Conservation (phyloP, 2,888 invertebrate species). For the Drosophila barbarae region DNA sequence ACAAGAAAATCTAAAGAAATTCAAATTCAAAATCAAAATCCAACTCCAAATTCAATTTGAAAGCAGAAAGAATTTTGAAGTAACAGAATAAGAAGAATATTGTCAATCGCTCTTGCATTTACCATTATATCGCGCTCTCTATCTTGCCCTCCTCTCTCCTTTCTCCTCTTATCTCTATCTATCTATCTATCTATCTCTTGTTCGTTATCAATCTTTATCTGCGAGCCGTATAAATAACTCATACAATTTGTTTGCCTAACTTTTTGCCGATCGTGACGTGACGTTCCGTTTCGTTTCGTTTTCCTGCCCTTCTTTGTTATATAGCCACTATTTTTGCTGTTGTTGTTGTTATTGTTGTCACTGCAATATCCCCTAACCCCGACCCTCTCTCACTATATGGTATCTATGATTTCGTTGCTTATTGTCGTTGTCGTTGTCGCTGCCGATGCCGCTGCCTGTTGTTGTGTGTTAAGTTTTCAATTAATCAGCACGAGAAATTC, state of each 20-base stretch:
- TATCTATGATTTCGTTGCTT: slow-evolving; percentile 35
- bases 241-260: slow-evolving; percentile 46
- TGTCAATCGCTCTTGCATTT: slow-evolving; percentile 67
- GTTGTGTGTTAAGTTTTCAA: slow-evolving; percentile 30
- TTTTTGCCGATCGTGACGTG: slow-evolving; percentile 45
- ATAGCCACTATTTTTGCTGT: slow-evolving; percentile 21
- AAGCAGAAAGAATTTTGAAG: slow-evolving; percentile 16
- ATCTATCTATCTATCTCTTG: slow-evolving; percentile 33
- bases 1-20: slow-evolving; percentile 16
- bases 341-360: slow-evolving; percentile 15
- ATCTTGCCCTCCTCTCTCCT: slow-evolving; percentile 21
- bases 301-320: slow-evolving; percentile 30
- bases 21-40: not conserved
- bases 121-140: slow-evolving; percentile 54
- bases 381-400: slow-evolving; percentile 17
- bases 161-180: slow-evolving; percentile 25
- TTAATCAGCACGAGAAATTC: slow-evolving; percentile 41
- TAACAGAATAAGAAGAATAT: slow-evolving; percentile 40
- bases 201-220: slow-evolving; percentile 38
- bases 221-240: slow-evolving; percentile 59
- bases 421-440: slow-evolving; percentile 16
- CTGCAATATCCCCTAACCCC: slow-evolving; percentile 22
- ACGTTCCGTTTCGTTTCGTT: slow-evolving; percentile 1
- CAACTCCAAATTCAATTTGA: slow-evolving; percentile 13
- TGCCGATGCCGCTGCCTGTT: not conserved